A percentile compares a stretch with the other conserved stretches of the same genome.
phyloP scores from a whole-genome alignment of 2,113 vertebrate genomes.

The Cochlearius cochlearius region DNA sequence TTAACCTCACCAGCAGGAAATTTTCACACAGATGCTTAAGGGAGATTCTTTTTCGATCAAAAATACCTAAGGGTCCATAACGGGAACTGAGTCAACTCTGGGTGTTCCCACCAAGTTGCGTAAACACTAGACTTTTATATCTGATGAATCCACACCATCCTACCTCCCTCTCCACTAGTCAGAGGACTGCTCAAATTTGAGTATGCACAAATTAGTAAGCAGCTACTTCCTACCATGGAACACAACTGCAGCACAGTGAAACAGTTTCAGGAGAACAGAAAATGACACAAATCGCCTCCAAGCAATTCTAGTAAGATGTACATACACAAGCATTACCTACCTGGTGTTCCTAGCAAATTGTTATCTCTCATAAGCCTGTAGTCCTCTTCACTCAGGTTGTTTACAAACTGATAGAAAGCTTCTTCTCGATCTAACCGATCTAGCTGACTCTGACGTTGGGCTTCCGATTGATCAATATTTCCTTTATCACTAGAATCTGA shows the following conservation, averaged over 20 bases:
- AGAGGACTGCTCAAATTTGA: neutral
- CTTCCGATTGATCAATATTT: conserved; percentile 87
- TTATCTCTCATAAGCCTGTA: conserved; percentile 99
- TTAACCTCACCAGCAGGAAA: neutral
- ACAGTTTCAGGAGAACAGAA: neutral
- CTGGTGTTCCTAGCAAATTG: conserved; percentile 96
- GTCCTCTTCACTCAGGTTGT: conserved; percentile 96
- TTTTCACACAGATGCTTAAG: neutral
- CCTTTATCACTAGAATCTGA: conserved; percentile 90
- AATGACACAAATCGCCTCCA: neutral
- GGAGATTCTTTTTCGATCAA: neutral
- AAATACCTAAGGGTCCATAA: neutral
- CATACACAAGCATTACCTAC: conserved; percentile 64
- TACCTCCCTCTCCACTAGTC: neutral
- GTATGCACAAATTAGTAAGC: neutral
- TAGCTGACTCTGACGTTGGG: conserved; percentile 90
- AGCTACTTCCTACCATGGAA: neutral
- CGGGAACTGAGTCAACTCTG: neutral
- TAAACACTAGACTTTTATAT: neutral
- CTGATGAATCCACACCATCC: neutral
- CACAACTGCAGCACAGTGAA: neutral
- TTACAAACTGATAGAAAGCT: conserved; percentile 98
- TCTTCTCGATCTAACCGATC: conserved; percentile 94
- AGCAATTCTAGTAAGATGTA: neutral
- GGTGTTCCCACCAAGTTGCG: neutral